Percentiles rank a stretch among this genome's conserved stretches.
Evolutionary conservation across 2,113 vertebrate genomes (phyloP).

Genomic region (Spermophilus dauricus): DNA sequence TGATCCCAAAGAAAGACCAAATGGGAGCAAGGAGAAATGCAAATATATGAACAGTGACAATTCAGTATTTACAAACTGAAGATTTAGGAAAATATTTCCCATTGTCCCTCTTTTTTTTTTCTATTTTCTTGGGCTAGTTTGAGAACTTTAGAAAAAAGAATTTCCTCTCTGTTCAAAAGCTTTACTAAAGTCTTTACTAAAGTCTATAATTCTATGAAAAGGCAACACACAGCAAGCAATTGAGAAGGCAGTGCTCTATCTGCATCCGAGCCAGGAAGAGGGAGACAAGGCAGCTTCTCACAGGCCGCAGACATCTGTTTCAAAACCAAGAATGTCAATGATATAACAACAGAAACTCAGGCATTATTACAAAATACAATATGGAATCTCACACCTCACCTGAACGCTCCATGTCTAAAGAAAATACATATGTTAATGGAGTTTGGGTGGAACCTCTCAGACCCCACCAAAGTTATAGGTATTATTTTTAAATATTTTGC

Average conservation of each 20-base stretch:
- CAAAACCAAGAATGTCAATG: constrained; percentile 21
- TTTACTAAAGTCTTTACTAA: constrained; percentile 29
- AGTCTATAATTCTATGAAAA: constrained; percentile 45
- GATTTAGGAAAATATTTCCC: constrained; percentile 13
- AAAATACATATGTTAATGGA: background rate
- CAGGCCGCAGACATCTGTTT: constrained; percentile 34
- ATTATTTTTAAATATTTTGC: background rate
- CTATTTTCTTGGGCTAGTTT: background rate
- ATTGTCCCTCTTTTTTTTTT: constrained; percentile 5
- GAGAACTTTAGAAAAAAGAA: background rate
- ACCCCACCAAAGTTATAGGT: background rate
- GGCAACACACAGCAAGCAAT: constrained; percentile 67
- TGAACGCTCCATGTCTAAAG: background rate
- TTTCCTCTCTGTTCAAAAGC: constrained; percentile 16
- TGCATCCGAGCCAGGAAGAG: constrained; percentile 41
- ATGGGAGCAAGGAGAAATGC: background rate
- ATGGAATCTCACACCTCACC: background rate
- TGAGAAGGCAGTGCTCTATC: constrained; percentile 49
- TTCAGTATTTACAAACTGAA: constrained; percentile 29
- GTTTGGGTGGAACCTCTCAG: background rate
- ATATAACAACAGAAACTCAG: background rate
- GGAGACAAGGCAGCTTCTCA: constrained; percentile 60
- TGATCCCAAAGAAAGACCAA: constrained; percentile 41
- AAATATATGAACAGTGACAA: background rate
- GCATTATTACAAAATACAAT: constrained; percentile 31